These are phyloP conservation scores for Hyppa rectilinea DNA, from an alignment of 2,888 invertebrate genomes.

Conservation along the genomic window DNA sequence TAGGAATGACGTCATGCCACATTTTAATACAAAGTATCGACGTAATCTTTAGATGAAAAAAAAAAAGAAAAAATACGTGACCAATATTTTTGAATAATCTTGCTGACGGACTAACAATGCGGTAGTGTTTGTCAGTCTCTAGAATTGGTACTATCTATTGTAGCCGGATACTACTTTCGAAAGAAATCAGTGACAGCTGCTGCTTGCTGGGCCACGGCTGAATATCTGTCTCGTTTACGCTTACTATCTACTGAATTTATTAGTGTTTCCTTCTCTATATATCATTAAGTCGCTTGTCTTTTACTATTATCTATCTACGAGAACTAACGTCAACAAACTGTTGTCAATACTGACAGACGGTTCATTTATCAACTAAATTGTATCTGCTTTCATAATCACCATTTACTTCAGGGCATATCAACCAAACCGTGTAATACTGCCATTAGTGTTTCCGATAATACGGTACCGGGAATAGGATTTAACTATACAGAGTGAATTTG, in stretches of 20 bases:
- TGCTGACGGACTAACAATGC: no score
- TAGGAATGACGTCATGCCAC: no score
- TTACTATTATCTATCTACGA: not conserved
- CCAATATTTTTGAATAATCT: no score
- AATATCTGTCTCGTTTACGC: not conserved
- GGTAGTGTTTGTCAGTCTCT: not conserved
- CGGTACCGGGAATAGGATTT: not conserved
- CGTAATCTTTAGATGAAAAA: no score
- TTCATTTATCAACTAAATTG: not conserved
- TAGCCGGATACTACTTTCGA: not conserved
- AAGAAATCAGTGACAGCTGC: not conserved
- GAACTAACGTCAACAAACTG: not conserved
- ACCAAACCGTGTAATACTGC: not conserved
- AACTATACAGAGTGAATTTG: no score
- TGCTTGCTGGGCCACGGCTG: not conserved
- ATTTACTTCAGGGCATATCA: not conserved
- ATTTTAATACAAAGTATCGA: no score
- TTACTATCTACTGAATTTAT: not conserved
- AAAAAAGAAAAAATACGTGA: no score
- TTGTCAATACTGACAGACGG: not conserved
- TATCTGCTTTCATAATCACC: not conserved
- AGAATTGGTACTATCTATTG: not conserved
- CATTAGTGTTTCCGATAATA: not conserved
- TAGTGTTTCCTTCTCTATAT: not conserved
- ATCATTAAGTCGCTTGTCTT: not conserved